These are phyloP conservation scores for Bradypodion ventrale DNA, from an alignment of 2,797 vertebrate genomes.

Conservation along the genomic window DNA sequence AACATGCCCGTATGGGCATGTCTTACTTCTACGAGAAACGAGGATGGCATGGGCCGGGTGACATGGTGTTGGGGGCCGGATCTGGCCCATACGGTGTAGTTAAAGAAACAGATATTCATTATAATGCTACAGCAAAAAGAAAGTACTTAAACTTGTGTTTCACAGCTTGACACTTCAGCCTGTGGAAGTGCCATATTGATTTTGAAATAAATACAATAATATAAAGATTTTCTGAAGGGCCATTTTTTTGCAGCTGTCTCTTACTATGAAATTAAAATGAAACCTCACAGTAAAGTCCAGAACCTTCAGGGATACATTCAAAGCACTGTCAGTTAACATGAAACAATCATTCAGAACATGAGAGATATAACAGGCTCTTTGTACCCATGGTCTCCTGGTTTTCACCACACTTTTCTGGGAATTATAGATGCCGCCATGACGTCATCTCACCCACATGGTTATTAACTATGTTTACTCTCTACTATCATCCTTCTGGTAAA, in stretches of 20 bases:
- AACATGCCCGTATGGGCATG: no score
- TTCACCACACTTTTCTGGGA: not conserved
- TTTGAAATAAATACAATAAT: slow-evolving; percentile 45
- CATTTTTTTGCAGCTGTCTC: slow-evolving; percentile 36
- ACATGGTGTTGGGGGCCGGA: no score
- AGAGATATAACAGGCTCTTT: not conserved
- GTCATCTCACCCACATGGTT: not conserved
- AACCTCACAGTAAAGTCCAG: slow-evolving; percentile 9
- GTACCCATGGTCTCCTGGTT: no score
- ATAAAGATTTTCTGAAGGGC: slow-evolving; percentile 51
- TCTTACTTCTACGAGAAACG: no score
- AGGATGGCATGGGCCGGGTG: no score
- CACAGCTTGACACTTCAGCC: slow-evolving; percentile 18
- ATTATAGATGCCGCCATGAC: not conserved
- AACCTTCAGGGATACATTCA: not conserved
- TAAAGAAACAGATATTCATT: slow-evolving; percentile 25
- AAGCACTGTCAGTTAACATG: not conserved
- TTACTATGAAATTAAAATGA: slow-evolving; percentile 48
- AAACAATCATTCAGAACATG: not conserved
- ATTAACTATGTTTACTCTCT: not conserved
- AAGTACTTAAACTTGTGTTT: slow-evolving; percentile 25
- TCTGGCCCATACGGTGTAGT: no score
- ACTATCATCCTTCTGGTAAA: no score
- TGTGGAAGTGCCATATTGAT: slow-evolving; percentile 51
- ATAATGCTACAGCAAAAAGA: not conserved